Conservation (phyloP, 2,888 invertebrate genomes). For the Sericinus montela region DNA sequence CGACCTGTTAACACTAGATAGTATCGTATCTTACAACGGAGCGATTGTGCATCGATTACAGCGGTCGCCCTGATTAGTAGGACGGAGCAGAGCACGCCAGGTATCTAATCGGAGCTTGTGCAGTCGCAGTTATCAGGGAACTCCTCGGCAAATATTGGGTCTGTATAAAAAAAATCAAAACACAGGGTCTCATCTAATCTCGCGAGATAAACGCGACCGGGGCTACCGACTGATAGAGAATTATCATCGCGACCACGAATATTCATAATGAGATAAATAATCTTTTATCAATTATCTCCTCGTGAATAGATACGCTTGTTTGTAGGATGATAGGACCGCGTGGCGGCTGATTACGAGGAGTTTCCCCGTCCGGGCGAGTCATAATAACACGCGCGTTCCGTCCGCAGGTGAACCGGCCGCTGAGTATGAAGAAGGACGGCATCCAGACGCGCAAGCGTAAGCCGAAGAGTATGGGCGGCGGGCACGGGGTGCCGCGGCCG, state of each 20-base stretch:
- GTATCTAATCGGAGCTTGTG: slow-evolving; percentile 65
- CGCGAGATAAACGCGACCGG: slow-evolving; percentile 71
- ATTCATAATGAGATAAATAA: slow-evolving; percentile 79
- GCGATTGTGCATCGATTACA: slow-evolving; percentile 45
- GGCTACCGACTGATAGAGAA: slow-evolving; percentile 78
- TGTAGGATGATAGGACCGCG: slow-evolving; percentile 72
- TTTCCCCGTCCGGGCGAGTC: slow-evolving; percentile 46
- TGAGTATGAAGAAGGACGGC: slow-evolving; percentile 99
- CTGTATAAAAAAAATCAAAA: slow-evolving; percentile 73
- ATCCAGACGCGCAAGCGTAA: slow-evolving; percentile 98
- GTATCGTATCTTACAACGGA: slow-evolving; percentile 6
- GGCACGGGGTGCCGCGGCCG: slow-evolving; percentile 44
- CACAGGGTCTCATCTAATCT: slow-evolving; percentile 78
- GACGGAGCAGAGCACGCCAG: slow-evolving; percentile 33
- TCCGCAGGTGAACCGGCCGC: slow-evolving; percentile 92
- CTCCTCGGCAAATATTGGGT: slow-evolving; percentile 77
- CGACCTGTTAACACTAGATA: slow-evolving; percentile 1
- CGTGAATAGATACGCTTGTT: slow-evolving; percentile 72
- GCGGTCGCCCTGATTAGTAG: slow-evolving; percentile 29
- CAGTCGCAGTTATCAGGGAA: slow-evolving; percentile 70
- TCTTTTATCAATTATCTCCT: slow-evolving; percentile 78
- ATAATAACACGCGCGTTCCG: slow-evolving; percentile 11
- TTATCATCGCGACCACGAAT: slow-evolving; percentile 77
- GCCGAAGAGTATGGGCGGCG: slow-evolving; percentile 83
- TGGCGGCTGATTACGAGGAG: slow-evolving; percentile 63